A percentile compares a stretch with the other conserved stretches of the same genome.
Conservation (phyloP, 2,888 invertebrate species). For the Schizotus pectinicornis region DNA sequence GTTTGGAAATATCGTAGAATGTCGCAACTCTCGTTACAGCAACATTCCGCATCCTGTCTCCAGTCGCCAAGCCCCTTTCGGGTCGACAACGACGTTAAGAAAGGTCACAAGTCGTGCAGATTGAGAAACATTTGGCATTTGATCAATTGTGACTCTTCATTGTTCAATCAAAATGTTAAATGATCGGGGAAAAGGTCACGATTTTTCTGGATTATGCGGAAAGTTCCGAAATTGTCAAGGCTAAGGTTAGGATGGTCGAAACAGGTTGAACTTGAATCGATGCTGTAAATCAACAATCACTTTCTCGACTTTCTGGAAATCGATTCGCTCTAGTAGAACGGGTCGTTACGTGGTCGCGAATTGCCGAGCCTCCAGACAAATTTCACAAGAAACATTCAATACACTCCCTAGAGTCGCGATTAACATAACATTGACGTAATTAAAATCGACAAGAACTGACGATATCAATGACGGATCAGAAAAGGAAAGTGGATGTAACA, state of each 20-base stretch:
- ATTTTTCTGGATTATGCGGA: neutral
- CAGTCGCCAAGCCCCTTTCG: conserved; percentile 9
- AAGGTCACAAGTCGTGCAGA: conserved; percentile 18
- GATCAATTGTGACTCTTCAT: neutral
- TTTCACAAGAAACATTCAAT: neutral
- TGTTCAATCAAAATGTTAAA: neutral
- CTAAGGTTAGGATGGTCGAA: conserved; percentile 1
- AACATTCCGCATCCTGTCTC: no score
- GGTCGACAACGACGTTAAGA: conserved; percentile 8
- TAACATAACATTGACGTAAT: no score
- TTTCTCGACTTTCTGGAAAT: no score
- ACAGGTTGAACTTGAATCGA: conserved; percentile 13
- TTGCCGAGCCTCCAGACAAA: no score
- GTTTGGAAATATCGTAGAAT: no score
- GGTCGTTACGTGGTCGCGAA: no score
- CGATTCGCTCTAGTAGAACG: no score
- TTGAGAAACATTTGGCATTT: conserved; percentile 25
- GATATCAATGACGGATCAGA: conserved; percentile 10
- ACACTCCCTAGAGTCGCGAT: no score
- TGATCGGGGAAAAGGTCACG: neutral
- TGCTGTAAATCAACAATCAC: no score
- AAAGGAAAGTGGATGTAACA: conserved; percentile 22
- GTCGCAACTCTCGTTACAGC: no score
- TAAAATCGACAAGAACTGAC: neutral
- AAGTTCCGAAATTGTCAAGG: conserved; percentile 15